Base-by-base conservation (phyloP, 2,113 vertebrate species). In the Psilopsiagon aymara region DNA sequence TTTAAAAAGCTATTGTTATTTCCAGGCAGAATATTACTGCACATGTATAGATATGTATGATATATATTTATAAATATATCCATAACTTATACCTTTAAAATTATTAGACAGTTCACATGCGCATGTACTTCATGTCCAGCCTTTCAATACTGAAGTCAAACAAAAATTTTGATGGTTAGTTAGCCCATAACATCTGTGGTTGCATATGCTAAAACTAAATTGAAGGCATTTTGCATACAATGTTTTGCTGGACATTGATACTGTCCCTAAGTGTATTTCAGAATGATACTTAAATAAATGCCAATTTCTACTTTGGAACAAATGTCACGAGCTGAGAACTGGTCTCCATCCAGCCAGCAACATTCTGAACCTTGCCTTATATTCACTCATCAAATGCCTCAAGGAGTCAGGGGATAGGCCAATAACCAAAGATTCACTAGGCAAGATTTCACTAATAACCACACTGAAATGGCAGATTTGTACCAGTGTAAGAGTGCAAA, bases 1-100 rank as follows among this genome's bases (percentile, higher is more conserved):
- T 91, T 0, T 37, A 75, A 88, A 89, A 95, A 85, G 12, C 6
- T 77, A 75, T 92, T 86, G 52, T 35, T 96, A 79, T 68, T 76
- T 79, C 79, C 82, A 47, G 31, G 82, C 74, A 96, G 95, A 97
- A 94, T 87, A 96, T 88, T 94, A 79, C 83, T 95, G 78, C 69
- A 33, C 13, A 35, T 43, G 33, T 47, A 80, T 28, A 74, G 63
- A 52, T 28, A 60, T 19, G 13, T 47, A 25, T 37, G 3, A 52
- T 19, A 46, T 3, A 23, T 41, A 75, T 66, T 74, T 75, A 75
- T 66, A 82, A 67, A 75, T 78, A 59, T 21, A 78, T 43, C 33
- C 82, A 28, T 80, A 71, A 66, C 15, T 24, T 17, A 71, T 16
- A 63, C 60, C 75, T 95, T 62, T 91, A 91, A 94, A 97, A 95